Evolutionary conservation across 2,797 vertebrate genomes (phyloP).

Genomic region (Pachyuromys duprasi): DNA sequence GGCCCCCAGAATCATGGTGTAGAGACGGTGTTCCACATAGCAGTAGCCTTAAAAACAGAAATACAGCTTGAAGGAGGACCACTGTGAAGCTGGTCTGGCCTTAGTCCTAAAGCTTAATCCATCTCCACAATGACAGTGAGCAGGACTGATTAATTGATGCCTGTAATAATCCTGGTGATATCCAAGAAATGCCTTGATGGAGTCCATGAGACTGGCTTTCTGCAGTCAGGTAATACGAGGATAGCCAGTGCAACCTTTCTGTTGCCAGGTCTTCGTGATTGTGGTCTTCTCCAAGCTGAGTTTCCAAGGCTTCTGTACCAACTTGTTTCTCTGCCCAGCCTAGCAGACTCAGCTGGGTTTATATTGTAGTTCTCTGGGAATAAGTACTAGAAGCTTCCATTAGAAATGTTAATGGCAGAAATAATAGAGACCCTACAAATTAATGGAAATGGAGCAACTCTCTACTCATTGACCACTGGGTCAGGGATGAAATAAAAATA

Average conservation of each 20-base stretch:
- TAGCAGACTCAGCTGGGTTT: background rate
- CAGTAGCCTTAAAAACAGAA: background rate
- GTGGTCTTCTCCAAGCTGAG: background rate
- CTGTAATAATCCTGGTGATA: background rate
- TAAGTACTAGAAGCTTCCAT: background rate
- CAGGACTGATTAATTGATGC: background rate
- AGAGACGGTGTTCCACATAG: background rate
- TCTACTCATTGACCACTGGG: too few relatives aligned
- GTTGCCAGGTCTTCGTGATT: background rate
- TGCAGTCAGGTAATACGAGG: background rate
- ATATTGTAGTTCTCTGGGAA: background rate
- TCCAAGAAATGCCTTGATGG: background rate
- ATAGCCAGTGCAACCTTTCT: background rate
- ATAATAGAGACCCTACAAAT: too few relatives aligned
- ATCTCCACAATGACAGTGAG: background rate
- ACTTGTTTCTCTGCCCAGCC: background rate
- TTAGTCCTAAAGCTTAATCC: background rate
- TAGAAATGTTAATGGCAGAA: constrained; percentile 17
- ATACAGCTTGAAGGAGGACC: background rate
- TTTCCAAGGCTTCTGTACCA: background rate
- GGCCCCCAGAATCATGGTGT: background rate
- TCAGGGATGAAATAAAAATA: too few relatives aligned
- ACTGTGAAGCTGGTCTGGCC: background rate
- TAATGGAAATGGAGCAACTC: too few relatives aligned
- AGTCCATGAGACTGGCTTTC: background rate